These are phyloP conservation scores for Muscidifurax raptorellus DNA, from an alignment of 1,140 invertebrate species.

Conservation along the genomic window DNA sequence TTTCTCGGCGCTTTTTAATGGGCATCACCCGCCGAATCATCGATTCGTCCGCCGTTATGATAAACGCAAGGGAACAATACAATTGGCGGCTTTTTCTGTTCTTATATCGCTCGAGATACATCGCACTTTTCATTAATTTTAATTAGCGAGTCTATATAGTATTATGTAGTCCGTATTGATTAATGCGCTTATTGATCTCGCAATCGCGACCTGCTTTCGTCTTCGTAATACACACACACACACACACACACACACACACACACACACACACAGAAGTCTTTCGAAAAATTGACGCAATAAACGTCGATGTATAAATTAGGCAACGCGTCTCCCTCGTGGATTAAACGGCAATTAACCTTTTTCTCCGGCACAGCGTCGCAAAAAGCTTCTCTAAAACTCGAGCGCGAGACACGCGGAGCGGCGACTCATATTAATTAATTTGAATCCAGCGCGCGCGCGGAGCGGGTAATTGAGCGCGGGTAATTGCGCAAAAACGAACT, in stretches of 20 bases:
- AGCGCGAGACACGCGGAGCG: not conserved
- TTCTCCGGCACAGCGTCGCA: not conserved
- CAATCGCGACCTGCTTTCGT: not conserved
- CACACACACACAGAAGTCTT: no score
- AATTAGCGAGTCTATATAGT: constrained; percentile 15
- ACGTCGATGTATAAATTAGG: constrained; percentile 1
- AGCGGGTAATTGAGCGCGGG: constrained; percentile 22
- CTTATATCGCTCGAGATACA: constrained; percentile 32
- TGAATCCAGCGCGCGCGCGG: constrained; percentile 12
- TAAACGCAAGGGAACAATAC: constrained; percentile 46
- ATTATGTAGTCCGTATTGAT: not conserved
- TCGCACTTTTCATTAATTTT: constrained; percentile 38
- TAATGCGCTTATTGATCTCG: not conserved
- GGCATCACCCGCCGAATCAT: constrained; percentile 40
- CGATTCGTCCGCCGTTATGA: constrained; percentile 35
- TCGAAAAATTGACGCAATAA: not conserved
- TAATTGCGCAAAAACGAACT: constrained; percentile 24
- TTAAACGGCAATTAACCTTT: constrained; percentile 44
- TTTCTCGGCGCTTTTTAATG: constrained; percentile 56
- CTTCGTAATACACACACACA: no score
- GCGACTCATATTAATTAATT: constrained; percentile 48
- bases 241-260: not conserved
- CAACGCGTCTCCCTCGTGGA: not conserved
- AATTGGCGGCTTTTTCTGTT: constrained; percentile 23
- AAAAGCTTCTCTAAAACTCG: constrained; percentile 12